Conservation (phyloP, 2,797 vertebrate genomes). For the Threskiornis aethiopicus region DNA sequence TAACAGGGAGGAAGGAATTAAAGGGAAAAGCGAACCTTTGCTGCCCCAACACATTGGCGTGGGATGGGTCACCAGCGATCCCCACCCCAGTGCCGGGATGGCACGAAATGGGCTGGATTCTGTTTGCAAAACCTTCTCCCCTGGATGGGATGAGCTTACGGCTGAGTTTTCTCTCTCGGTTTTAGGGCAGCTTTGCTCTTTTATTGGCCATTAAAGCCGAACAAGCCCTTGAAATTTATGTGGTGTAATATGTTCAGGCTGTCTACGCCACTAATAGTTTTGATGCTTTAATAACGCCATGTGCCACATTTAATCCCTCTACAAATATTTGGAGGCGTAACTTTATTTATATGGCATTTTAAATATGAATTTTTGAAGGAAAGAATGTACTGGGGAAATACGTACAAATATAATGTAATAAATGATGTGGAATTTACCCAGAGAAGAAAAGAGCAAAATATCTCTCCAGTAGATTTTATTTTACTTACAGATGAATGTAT, state of each 20-base stretch:
- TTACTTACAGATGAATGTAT: conserved; percentile 55
- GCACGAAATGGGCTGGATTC: neutral
- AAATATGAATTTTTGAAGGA: conserved; percentile 44
- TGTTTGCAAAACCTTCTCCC: neutral
- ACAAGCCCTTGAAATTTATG: conserved; percentile 35
- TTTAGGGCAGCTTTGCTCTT: neutral
- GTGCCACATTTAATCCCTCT: conserved; percentile 36
- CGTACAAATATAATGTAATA: conserved; percentile 49
- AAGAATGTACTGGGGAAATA: conserved; percentile 31
- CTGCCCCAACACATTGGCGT: fast-evolving
- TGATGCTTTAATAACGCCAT: conserved; percentile 65
- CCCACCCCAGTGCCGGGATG: neutral
- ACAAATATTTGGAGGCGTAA: conserved; percentile 61
- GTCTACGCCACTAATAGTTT: conserved; percentile 51
- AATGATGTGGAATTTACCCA: conserved; percentile 66
- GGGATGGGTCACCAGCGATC: neutral
- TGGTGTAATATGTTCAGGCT: conserved; percentile 49
- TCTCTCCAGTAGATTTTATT: conserved; percentile 41
- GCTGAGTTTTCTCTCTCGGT: fast-evolving
- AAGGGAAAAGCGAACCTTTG: neutral
- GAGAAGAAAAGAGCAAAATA: conserved; percentile 59
- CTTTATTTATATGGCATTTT: conserved; percentile 64
- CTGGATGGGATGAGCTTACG: neutral
- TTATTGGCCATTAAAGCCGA: neutral
- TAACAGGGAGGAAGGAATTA: neutral